Evolutionary conservation across 2,888 invertebrate species (phyloP).

Genomic region (Calephelis perditalis): DNA sequence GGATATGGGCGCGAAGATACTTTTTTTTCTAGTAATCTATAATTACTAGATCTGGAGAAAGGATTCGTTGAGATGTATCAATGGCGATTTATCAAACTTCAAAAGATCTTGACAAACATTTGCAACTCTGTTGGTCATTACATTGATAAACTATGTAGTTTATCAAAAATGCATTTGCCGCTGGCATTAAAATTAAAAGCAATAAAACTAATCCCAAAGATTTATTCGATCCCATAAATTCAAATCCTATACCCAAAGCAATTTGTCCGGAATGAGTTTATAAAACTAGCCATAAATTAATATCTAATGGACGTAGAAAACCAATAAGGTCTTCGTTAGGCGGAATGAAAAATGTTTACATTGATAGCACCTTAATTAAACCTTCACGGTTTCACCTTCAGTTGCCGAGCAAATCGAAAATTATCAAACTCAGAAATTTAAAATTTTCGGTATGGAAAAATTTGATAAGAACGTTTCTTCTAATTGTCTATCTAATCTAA

Average conservation of each 20-base stretch:
- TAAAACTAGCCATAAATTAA: slow-evolving; percentile 12
- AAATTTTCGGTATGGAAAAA: no score
- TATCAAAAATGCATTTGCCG: neutral
- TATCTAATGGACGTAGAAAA: slow-evolving; percentile 9
- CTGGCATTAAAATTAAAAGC: neutral
- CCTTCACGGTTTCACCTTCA: neutral
- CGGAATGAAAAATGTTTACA: neutral
- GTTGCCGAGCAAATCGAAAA: slow-evolving; percentile 6
- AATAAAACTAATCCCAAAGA: neutral
- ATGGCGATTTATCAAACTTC: no score
- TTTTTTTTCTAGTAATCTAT: no score
- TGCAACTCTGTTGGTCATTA: no score
- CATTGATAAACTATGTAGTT: no score
- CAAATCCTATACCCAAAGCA: slow-evolving; percentile 2
- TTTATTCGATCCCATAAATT: slow-evolving; percentile 8
- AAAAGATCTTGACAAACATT: no score
- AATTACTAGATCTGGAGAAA: no score
- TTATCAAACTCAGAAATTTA: neutral
- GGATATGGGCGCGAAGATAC: no score
- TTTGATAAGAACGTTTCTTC: no score
- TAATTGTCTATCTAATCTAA: no score
- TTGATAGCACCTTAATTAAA: neutral
- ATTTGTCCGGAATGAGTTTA: slow-evolving; percentile 10
- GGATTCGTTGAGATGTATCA: no score
- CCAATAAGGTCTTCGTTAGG: slow-evolving; percentile 5